Evolutionary conservation across 2,888 invertebrate genomes (phyloP).

Genomic region (Sarcophaga carnaria): DNA sequence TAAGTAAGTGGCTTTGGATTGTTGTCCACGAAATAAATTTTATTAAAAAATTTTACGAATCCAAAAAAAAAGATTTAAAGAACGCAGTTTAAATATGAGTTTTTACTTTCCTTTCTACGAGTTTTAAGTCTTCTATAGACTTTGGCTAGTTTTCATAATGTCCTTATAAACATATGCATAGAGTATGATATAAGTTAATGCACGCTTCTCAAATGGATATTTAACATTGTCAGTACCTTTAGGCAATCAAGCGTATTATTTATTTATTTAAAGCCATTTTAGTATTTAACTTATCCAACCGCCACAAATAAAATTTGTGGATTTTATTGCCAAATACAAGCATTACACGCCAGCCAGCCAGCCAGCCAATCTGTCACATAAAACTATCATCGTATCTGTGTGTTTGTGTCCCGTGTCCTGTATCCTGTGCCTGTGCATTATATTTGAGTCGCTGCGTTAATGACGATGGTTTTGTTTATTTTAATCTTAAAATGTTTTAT

Average conservation of each 20-base stretch:
- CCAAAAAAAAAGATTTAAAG: too few species aligned
- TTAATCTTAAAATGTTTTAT: constrained; percentile 29
- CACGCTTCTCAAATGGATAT: background rate
- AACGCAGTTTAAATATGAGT: too few species aligned
- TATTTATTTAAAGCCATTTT: background rate
- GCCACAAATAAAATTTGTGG: background rate
- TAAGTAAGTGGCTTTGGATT: too few species aligned
- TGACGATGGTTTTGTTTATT: constrained; percentile 15
- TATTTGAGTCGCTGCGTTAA: background rate
- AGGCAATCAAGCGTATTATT: background rate
- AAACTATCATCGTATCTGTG: background rate
- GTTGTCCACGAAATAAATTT: too few species aligned
- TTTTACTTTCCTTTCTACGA: too few species aligned
- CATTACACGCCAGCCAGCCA: too few species aligned
- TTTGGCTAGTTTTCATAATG: too few species aligned
- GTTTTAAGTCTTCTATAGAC: too few species aligned
- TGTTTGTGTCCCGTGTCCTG: background rate
- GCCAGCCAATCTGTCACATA: background rate
- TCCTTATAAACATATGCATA: too few species aligned
- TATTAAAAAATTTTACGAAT: too few species aligned
- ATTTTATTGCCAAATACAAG: background rate
- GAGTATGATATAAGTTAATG: too few species aligned
- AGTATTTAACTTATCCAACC: background rate
- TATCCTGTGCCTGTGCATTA: too few species aligned
- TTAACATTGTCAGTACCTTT: background rate